phyloP scores from a whole-genome alignment of 2,888 invertebrate genomes.

The Abrostola triplasia region DNA sequence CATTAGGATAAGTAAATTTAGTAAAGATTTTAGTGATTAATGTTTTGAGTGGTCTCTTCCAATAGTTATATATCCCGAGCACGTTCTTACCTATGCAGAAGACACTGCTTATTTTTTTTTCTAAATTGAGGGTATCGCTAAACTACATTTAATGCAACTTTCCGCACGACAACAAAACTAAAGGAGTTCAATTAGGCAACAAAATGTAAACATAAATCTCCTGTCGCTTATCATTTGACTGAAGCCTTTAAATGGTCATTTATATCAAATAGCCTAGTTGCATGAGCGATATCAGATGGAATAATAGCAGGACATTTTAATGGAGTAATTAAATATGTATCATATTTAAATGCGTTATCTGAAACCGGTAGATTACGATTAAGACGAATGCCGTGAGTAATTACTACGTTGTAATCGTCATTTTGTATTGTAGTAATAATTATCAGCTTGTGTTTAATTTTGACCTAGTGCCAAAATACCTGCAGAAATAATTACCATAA shows the following conservation, averaged over 20 bases:
- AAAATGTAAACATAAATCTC: slow-evolving; percentile 2
- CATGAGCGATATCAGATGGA: slow-evolving; percentile 33
- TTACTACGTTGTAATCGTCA: slow-evolving; percentile 3
- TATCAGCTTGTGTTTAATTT: neutral
- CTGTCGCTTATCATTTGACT: slow-evolving; percentile 19
- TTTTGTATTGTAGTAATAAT: neutral
- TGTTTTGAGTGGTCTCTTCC: too few relatives aligned
- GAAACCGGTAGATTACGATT: slow-evolving; percentile 35
- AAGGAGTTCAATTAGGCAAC: slow-evolving; percentile 1
- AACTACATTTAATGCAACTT: neutral
- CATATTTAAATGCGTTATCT: slow-evolving; percentile 46
- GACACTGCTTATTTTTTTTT: too few relatives aligned
- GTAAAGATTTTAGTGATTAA: too few relatives aligned
- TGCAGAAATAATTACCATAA: too few relatives aligned
- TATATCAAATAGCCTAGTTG: slow-evolving; percentile 53
- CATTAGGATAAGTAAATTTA: too few relatives aligned
- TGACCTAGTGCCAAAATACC: too few relatives aligned
- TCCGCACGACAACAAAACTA: too few relatives aligned
- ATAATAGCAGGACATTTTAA: slow-evolving; percentile 44
- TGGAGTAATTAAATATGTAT: slow-evolving; percentile 51
- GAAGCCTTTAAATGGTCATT: slow-evolving; percentile 35
- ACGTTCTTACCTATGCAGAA: too few relatives aligned
- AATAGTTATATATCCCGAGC: too few relatives aligned
- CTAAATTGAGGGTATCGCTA: too few relatives aligned
- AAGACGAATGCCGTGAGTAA: slow-evolving; percentile 24